phyloP scores from a whole-genome alignment of 2,113 vertebrate species.

The human (Homo sapiens) region DNA sequence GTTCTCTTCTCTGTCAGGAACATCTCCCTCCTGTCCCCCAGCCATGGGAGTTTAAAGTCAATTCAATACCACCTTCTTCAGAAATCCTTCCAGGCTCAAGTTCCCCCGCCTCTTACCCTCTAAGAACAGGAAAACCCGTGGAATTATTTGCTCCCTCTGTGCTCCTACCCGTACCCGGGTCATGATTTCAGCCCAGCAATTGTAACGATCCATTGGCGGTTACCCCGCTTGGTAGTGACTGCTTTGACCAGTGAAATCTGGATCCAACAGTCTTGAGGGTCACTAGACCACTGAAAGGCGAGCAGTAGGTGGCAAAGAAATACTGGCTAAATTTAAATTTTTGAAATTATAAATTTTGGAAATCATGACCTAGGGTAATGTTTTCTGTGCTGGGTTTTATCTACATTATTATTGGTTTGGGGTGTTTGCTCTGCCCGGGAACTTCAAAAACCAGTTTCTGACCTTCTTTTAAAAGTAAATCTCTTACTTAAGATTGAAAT shows the following conservation, averaged over 20 bases:
- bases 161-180: rapidly evolving
- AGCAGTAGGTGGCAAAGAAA: not conserved
- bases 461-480: constrained; percentile 28
- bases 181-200: too few species aligned
- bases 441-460: not conserved
- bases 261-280: not conserved
- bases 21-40: not conserved
- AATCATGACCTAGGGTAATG: not conserved
- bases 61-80: not conserved
- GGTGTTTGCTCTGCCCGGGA: not conserved
- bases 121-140: too few species aligned
- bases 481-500: not conserved
- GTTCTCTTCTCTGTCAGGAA: not conserved
- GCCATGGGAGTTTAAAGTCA: not conserved
- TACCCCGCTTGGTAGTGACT: not conserved
- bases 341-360: not conserved
- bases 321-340: not conserved
- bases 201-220: rapidly evolving
- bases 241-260: not conserved
- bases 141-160: not conserved
- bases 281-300: not conserved
- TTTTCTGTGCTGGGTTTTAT: not conserved
- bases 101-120: not conserved
- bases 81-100: not conserved
- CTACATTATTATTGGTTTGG: not conserved